Base-by-base conservation (phyloP, 2,888 invertebrate species). In the Melinaea menophilus region DNA sequence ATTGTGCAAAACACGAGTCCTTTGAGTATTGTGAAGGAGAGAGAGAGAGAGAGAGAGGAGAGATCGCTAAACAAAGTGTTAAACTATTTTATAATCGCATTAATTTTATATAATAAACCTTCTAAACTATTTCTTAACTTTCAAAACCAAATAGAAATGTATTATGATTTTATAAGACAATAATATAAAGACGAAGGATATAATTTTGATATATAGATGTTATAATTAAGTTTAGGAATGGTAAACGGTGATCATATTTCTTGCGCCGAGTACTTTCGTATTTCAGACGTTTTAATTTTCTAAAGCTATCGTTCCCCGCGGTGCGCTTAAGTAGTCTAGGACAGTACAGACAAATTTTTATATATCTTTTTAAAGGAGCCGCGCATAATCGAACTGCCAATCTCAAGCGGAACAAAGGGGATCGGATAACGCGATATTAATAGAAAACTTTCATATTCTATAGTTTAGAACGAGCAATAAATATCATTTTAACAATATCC, bases 321-420 rank as follows among this genome's bases (percentile, higher is more conserved):
- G 86, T 75, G 83, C 79, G 82, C 85, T 88, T 86, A 84, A 84
- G 77, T 72, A 87, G 88, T 88, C 89, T 86, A 82, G 79, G 81
- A 85, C 82, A 81, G 85, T 83, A 81, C 77, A 84, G 82, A 81
- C 85, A 81, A 86, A 86, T 87, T 89, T 86, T 88, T 88, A 84
- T 84, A 78, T 79, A 78, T 80, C 83, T 80, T 88, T 89, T 88
- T 87, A 78, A 78, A 77, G 75, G 79, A 81, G 81, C 76, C 71
- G 72, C 73, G 83, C 84, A 88, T 89, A 89, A 90, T 89, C 88
- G 88, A 90, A 86, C 85, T 89, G 90, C 87, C 90, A 89, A 89
- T 89, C 89, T 82, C 71, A 78, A 74, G 75, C 69, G 69, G 68
- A 82, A 81, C 86, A 85, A 88, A 87, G 84, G 74, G 78, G 73